Evolutionary conservation across 2,888 invertebrate genomes (phyloP), one percentile per base, ranked within the genome.

Genomic region (Doris montereyensis): DNA sequence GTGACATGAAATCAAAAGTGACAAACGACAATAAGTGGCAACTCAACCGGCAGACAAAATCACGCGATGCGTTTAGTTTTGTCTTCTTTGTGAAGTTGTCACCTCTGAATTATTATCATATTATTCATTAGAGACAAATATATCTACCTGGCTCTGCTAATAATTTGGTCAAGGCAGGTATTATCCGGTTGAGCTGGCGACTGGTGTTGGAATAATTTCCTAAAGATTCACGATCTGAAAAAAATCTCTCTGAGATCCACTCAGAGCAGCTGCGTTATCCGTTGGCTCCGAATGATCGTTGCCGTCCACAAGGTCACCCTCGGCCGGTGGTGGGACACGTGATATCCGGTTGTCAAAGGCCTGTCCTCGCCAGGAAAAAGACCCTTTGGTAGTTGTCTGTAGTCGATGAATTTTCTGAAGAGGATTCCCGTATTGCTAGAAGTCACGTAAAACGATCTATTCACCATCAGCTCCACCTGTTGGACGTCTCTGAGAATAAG

Each of bases 121-220:
- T n/a, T n/a, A n/a, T n/a, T n/a, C n/a, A n/a, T n/a, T n/a, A n/a
- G n/a, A n/a, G 26, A 26, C n/a, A 52, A 4, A 62, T 73, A 3
- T 24, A 78, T 84, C 75, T 81, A 88, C 88, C 88, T 84, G 87
- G 86, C 81, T 88, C 87, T 10, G 86, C 87, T 26, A 87, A 79
- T 2, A 87, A 81, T 35, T 83, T 80, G n/a, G 87, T 87, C 62
- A 88, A 77, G 0, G 87, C 85, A 10, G 87, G 87, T 62, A 86
- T 84, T 24, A 87, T 77, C 30, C 86, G 75, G 28, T 85, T 82
- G 4, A 88, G 78, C 77, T 85, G 86, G 2, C 81, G 62, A 57
- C 83, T 85, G 4, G 87, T 86, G 35, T 79, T 81, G 73, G 85
- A 85, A 17, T 86, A 85, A 68, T 78, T 81, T 17, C 84, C 82